Base-by-base conservation (phyloP, 2,888 invertebrate genomes). In the Leptarthrus brevirostris region DNA sequence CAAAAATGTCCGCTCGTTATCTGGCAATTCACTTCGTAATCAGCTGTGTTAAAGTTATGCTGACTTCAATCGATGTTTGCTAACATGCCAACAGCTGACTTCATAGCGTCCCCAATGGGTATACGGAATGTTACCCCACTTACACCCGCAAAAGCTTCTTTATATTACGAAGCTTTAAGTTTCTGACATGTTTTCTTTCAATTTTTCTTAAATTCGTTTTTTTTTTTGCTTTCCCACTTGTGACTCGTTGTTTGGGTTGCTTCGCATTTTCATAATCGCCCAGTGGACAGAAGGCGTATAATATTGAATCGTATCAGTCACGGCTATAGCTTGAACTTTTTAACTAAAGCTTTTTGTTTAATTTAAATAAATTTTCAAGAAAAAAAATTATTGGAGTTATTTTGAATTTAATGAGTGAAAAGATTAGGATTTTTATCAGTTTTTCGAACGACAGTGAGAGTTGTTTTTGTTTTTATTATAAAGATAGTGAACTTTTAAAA, bases 151-250 rank as follows among this genome's bases (percentile, higher is more conserved):
- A n/a, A n/a, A n/a, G n/a, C n/a, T n/a, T n/a, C n/a, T n/a, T n/a
- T n/a, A n/a, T n/a, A n/a, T n/a, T n/a, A n/a, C n/a, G n/a, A n/a
- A n/a, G n/a, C n/a, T n/a, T n/a, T n/a, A n/a, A n/a, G n/a, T n/a
- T n/a, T n/a, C n/a, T n/a, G n/a, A n/a, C 56, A 1, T 12, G n/a
- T 54, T 54, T 54, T 22, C 26, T 54, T 54, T 56, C 30, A n/a
- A 30, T 16, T 26, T 56, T 56, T 26, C n/a, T 16, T 26, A 16
- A 56, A 14, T 56, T 56, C 14, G 6, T 56, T 30, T 56, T 4
- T 12, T 56, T 56, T 56, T 56, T 12, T 44, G 4, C 16, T 12
- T n/a, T 56, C 14, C 16, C 30, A 26, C 16, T n/a, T 16, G 12
- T 34, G 22, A 36, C 22, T 36, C n/a, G 3, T 40, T 61, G 40